Evolutionary conservation across 1,140 invertebrate species (phyloP).

Genomic region (Drosophila repletoides): DNA sequence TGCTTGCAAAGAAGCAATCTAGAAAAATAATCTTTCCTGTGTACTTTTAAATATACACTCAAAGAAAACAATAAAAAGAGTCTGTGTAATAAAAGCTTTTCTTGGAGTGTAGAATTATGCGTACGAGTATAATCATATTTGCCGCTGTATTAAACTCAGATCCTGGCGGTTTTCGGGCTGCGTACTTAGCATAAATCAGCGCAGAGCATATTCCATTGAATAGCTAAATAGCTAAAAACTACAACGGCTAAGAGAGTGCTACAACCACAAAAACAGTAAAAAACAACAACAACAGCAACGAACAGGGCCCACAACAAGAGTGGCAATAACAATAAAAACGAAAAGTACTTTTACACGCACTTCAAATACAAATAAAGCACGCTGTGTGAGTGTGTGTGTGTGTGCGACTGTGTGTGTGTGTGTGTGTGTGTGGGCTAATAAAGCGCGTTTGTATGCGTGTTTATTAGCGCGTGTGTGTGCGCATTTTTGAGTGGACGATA

Average conservation of each 20-base stretch:
- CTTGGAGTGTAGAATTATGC: too few relatives aligned
- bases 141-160: background rate
- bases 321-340: constrained; percentile 48
- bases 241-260: constrained; percentile 22
- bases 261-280: constrained; percentile 13
- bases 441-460: constrained; percentile 1
- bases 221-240: constrained; percentile 38
- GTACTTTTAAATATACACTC: too few relatives aligned
- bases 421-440: constrained; percentile 8
- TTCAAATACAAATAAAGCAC: constrained; percentile 60
- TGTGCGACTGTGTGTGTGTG: background rate
- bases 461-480: constrained; percentile 36
- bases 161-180: constrained; percentile 11
- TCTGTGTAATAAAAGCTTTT: too few relatives aligned
- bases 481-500: constrained; percentile 64
- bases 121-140: background rate
- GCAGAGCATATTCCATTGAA: constrained; percentile 1
- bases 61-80: too few relatives aligned
- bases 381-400: background rate
- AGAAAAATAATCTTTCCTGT: too few relatives aligned
- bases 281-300: background rate
- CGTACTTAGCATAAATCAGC: constrained; percentile 41
- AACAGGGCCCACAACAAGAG: constrained; percentile 30
- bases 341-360: constrained; percentile 67
- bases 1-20: too few relatives aligned